A percentile compares a stretch with the other conserved stretches of the same genome.
Evolutionary conservation across 2,888 invertebrate genomes (phyloP).

Genomic region (Idaea aversata): DNA sequence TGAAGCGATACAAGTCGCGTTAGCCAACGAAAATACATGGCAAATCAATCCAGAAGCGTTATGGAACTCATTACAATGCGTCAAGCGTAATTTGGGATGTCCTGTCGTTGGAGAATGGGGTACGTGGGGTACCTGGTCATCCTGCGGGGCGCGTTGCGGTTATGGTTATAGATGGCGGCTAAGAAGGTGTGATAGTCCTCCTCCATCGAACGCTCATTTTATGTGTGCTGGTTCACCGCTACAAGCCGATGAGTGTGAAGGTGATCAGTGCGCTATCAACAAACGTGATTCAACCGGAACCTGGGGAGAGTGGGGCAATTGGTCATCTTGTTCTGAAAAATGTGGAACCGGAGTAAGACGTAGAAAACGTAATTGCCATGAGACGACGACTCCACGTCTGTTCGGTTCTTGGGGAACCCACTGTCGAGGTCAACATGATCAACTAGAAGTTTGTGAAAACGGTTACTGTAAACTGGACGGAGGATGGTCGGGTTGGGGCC

Average conservation of each 20-base stretch:
- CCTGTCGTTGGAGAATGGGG: slow-evolving; percentile 70
- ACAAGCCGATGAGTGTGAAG: slow-evolving; percentile 55
- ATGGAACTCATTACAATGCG: slow-evolving; percentile 76
- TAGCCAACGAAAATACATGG: slow-evolving; percentile 63
- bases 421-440: slow-evolving; percentile 67
- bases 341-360: slow-evolving; percentile 68
- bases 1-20: slow-evolving; percentile 60
- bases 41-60: slow-evolving; percentile 59
- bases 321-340: slow-evolving; percentile 68
- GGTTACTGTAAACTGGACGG: slow-evolving; percentile 66
- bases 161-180: slow-evolving; percentile 60
- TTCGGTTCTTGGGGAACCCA: slow-evolving; percentile 62
- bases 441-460: slow-evolving; percentile 62
- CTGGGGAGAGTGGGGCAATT: slow-evolving; percentile 69
- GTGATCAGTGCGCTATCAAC: slow-evolving; percentile 64
- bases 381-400: slow-evolving; percentile 42
- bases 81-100: slow-evolving; percentile 75
- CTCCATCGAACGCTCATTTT: slow-evolving; percentile 55
- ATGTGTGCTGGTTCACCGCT: slow-evolving; percentile 57
- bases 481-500: slow-evolving; percentile 80
- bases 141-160: slow-evolving; percentile 68
- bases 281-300: slow-evolving; percentile 45
- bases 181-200: slow-evolving; percentile 62
- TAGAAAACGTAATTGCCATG: slow-evolving; percentile 61
- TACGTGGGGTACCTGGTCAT: slow-evolving; percentile 63